Evolutionary conservation across 23 tunicate species (phyloP).

Genomic region (Phallusia fumigata): DNA sequence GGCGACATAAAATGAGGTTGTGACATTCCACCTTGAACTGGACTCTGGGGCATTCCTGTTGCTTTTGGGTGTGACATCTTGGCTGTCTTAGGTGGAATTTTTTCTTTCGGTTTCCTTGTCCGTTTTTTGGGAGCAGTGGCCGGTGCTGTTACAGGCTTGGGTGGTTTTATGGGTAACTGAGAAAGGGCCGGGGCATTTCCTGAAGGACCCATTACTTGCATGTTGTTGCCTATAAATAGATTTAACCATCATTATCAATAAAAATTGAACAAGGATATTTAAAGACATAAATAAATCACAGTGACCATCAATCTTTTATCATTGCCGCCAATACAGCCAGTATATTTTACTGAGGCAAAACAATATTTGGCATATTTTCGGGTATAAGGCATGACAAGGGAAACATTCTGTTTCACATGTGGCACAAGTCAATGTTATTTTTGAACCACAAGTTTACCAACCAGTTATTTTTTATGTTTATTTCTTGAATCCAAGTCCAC

Average conservation of each 20-base stretch:
- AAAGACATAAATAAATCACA: too few relatives aligned
- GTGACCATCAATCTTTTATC: too few relatives aligned
- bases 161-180: background rate
- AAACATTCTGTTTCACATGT: too few relatives aligned
- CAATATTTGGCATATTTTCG: too few relatives aligned
- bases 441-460: too few relatives aligned
- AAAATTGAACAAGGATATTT: too few relatives aligned
- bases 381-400: too few relatives aligned
- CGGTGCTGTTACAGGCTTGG: constrained; percentile 2
- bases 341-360: too few relatives aligned
- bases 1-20: background rate
- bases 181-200: background rate
- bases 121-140: constrained; percentile 34
- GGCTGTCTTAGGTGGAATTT: constrained; percentile 33
- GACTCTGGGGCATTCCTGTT: constrained; percentile 9
- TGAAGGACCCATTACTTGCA: background rate
- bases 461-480: too few relatives aligned
- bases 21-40: constrained; percentile 6
- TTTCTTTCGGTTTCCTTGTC: constrained; percentile 62
- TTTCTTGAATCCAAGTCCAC: too few relatives aligned
- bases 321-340: too few relatives aligned
- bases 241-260: background rate
- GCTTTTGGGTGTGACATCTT: background rate
- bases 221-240: background rate
- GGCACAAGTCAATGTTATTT: too few relatives aligned